Base-by-base conservation (phyloP, 2,888 invertebrate genomes). In the Agriopis leucophaearia region DNA sequence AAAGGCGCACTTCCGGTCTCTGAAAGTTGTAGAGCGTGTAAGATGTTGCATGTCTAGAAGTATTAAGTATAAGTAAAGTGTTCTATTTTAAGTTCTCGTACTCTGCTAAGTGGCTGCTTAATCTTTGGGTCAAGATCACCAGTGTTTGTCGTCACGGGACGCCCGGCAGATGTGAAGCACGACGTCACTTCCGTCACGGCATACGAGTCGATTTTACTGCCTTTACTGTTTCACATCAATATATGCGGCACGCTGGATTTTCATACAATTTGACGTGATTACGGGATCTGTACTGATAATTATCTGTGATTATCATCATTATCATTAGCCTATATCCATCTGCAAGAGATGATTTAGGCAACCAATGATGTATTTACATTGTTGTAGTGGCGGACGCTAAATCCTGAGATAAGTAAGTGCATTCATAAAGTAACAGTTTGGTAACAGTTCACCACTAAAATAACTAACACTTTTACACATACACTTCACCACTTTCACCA, bases 1-100 rank as follows among this genome's bases (percentile, higher is more conserved):
- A 59, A 48, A 36, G 58, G 36, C 16, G 18, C 7, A 48, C 38
- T 48, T 59, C 58, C 58, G 48, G 48, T 48, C 13, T 40, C 55
- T 55, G 55, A 55, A 55, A 27, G 55, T 55, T 44, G n/a, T 55
- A 55, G 18, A 42, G 42, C 13, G 42, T 40, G 18, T 48, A 13
- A 7, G 18, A 18, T 13, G 13, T 18, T 18, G 27, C 35, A 35
- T 50, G 27, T 50, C 9, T 4, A 50, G 27, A 27, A 27, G 27
- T 27, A n/a, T n/a, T n/a, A n/a, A 27, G 12, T 27, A 4, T 10
- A n/a, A 50, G 50, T 35, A 8, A 9, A 44, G 47, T 47, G 8
- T 38, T 16, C 47, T 27, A 27, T 27, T 27, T 27, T 27, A 27
- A 27, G 27, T 27, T 27, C 27, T 27, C 27, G 27, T 27, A 27